Evolutionary conservation across 2,888 invertebrate genomes (phyloP), one percentile per base, ranked within the genome.

Genomic region (Mechanitis messenoides): DNA sequence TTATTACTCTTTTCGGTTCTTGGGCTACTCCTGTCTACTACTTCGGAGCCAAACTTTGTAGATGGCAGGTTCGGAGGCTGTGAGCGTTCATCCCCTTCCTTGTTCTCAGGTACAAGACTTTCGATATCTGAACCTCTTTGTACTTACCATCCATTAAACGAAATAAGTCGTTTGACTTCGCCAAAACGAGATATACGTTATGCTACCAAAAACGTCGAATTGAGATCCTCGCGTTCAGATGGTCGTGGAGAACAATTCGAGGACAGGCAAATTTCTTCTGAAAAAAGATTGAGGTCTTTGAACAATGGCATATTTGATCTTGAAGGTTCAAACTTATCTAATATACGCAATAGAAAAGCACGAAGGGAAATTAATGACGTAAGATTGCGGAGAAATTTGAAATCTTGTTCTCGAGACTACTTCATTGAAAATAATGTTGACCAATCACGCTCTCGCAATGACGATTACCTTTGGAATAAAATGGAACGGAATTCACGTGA

Each of bases 1-100:
- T 84, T 88, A 74, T 79, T 85, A 69, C 77, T 90, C 68, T 77
- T 87, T 77, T 83, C 84, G 77, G 78, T 87, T 77, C 76, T 84
- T 75, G 83, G 83, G 76, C 77, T 84, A 65, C 75, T 86, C 66
- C 81, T 85, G 68, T 84, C 85, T 65, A 81, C 81, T 72, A 76
- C 75, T 69, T 81, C 85, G 60, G 84, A 85, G 59, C 73, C 74
- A 69, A 80, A 75, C 68, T 73, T 82, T 73, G 76, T 87, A 83
- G 80, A 90, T 88, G 89, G 88, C 76, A 79, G 82, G 76, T 74
- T 78, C 70, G 74, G 78, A 77, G 80, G 84, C 71, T 83, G 80
- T 72, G 76, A 60, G 64, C 74, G 70, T 63, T 70, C 73, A 61
- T 71, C 74, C 31, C 67, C 73, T 66, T 69, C 73, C 61, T 65